A percentile compares a stretch with the other conserved stretches of the same genome.
Evolutionary conservation across 2,797 vertebrate species (phyloP).

Genomic region (Falco novaeseelandiae): DNA sequence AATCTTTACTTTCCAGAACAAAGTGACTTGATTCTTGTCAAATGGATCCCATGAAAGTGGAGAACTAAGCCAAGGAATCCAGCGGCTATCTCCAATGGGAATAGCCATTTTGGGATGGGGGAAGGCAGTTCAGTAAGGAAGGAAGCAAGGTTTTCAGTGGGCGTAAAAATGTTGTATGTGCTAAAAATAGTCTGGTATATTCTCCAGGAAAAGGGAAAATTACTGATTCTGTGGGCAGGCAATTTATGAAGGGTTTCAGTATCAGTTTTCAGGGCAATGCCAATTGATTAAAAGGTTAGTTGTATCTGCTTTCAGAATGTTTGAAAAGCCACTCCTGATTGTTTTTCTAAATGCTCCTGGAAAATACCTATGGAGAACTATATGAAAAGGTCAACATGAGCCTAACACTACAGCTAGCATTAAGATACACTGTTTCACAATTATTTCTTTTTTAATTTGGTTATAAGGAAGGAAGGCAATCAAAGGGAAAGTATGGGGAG

Average conservation of each 20-base stretch:
- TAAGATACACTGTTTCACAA: neutral
- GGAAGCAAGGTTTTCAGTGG: neutral
- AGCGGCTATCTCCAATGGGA: neutral
- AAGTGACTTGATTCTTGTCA: neutral
- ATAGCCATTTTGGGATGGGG: neutral
- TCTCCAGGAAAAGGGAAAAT: neutral
- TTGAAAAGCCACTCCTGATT: neutral
- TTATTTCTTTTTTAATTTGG: neutral
- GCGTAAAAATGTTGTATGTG: neutral
- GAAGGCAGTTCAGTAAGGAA: neutral
- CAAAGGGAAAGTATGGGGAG: neutral
- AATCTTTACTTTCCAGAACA: neutral
- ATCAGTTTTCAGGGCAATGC: neutral
- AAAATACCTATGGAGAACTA: neutral
- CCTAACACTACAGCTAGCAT: neutral
- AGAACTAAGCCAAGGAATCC: neutral
- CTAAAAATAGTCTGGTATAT: rapidly evolving
- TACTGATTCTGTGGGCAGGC: neutral
- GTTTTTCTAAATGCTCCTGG: neutral
- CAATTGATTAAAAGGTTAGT: neutral
- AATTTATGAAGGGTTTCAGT: neutral
- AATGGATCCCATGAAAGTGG: neutral
- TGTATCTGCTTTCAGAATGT: neutral
- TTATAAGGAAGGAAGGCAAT: neutral
- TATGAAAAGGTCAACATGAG: neutral